These are phyloP conservation scores for Ophion ventricosus DNA, from an alignment of 2,888 invertebrate species.

Conservation along the genomic window DNA sequence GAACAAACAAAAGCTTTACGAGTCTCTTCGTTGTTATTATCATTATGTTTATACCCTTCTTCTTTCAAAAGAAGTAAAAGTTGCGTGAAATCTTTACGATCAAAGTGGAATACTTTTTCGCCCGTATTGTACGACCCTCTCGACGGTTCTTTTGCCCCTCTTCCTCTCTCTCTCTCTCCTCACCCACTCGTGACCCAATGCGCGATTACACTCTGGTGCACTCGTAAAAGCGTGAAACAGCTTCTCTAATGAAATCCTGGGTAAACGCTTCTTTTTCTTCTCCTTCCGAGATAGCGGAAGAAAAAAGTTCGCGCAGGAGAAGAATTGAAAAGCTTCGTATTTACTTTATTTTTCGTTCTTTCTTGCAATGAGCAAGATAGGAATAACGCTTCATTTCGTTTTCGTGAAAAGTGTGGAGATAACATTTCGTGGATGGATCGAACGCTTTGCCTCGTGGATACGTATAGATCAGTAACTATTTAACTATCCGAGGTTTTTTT, in stretches of 20 bases:
- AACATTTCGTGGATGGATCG: no score
- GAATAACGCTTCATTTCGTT: neutral
- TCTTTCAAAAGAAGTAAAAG: conserved; percentile 46
- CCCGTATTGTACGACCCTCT: conserved; percentile 34
- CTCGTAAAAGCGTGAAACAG: conserved; percentile 61
- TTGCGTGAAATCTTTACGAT: conserved; percentile 62
- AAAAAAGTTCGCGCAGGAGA: conserved; percentile 11
- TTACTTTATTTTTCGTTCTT: neutral
- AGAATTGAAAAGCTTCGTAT: conserved; percentile 20
- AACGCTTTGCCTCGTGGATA: no score
- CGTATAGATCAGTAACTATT: no score
- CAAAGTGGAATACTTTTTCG: conserved; percentile 56
- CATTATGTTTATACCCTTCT: conserved; percentile 3
- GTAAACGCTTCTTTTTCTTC: conserved; percentile 28
- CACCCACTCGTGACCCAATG: conserved; percentile 19
- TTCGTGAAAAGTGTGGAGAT: neutral
- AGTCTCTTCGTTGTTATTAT: conserved; percentile 16
- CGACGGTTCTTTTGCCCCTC: conserved; percentile 23
- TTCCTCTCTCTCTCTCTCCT: neutral
- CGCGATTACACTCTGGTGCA: conserved; percentile 48
- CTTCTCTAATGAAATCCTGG: conserved; percentile 38
- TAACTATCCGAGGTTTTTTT: neutral
- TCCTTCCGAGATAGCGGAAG: neutral
- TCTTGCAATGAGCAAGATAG: neutral
- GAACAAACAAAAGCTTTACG: conserved; percentile 49